A percentile compares a stretch with the other conserved stretches of the same genome.
Conservation (phyloP, 2,888 invertebrate genomes). For the Hoplodrina ambigua region DNA sequence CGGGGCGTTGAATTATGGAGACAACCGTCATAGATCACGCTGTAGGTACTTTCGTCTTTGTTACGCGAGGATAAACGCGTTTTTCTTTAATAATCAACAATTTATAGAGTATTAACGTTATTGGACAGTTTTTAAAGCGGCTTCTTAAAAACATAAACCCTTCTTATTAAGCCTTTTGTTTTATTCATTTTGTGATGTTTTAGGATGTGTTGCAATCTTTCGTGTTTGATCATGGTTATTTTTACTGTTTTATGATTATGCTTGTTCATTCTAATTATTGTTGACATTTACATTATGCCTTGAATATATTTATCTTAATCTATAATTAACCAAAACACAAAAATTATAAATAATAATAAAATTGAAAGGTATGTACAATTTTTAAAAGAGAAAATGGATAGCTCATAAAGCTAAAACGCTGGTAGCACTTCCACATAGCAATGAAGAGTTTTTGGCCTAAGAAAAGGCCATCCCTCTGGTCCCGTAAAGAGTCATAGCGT, state of each 20-base stretch:
- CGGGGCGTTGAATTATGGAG: slow-evolving; percentile 75
- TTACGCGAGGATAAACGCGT: slow-evolving; percentile 65
- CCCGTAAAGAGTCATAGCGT: no score
- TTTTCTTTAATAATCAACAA: slow-evolving; percentile 68
- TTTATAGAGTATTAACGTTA: slow-evolving; percentile 61
- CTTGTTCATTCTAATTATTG: not conserved
- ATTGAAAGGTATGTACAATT: no score
- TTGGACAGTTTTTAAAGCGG: slow-evolving; percentile 47
- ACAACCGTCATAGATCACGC: slow-evolving; percentile 78
- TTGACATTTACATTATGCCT: no score
- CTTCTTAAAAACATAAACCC: slow-evolving; percentile 23
- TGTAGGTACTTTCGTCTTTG: slow-evolving; percentile 70
- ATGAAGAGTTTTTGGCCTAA: no score
- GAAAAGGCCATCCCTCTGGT: no score
- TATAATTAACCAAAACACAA: no score
- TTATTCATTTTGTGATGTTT: slow-evolving; percentile 22
- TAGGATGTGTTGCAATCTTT: slow-evolving; percentile 19
- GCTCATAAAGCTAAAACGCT: no score
- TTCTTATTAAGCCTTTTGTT: slow-evolving; percentile 25
- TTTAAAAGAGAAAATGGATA: no score
- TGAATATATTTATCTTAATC: no score
- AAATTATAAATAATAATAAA: no score
- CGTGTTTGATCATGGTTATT: slow-evolving; percentile 13
- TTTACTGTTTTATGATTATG: not conserved
- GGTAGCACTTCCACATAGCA: no score